Conservation (phyloP, 2,888 invertebrate species). For the Ormia ochracea region DNA sequence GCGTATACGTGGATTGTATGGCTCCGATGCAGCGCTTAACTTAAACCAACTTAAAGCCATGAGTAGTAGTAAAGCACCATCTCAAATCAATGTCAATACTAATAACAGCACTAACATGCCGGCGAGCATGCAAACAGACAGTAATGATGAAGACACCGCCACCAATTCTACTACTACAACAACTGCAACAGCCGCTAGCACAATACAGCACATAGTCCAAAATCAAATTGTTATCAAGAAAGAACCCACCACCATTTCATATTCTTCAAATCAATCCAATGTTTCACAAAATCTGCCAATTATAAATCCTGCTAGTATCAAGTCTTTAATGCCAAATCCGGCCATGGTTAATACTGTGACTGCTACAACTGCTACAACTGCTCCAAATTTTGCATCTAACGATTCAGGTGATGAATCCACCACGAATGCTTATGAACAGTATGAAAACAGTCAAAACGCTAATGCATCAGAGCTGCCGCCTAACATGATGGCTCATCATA, state of each 20-base stretch:
- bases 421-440: constrained; percentile 72
- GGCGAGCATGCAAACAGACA: constrained; percentile 57
- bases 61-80: constrained; percentile 64
- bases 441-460: constrained; percentile 65
- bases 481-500: constrained; percentile 45
- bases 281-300: constrained; percentile 55
- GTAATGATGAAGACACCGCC: constrained; percentile 70
- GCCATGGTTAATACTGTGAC: constrained; percentile 20
- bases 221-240: constrained; percentile 59
- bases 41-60: constrained; percentile 73
- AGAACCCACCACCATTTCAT: constrained; percentile 48
- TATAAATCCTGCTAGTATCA: constrained; percentile 54
- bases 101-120: constrained; percentile 46
- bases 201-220: constrained; percentile 42
- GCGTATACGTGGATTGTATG: constrained; percentile 84
- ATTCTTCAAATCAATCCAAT: constrained; percentile 41
- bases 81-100: constrained; percentile 17
- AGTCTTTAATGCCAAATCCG: constrained; percentile 43
- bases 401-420: constrained; percentile 72
- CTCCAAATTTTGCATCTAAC: constrained; percentile 67
- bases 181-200: constrained; percentile 65
- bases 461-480: constrained; percentile 61
- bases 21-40: constrained; percentile 75
- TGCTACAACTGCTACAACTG: constrained; percentile 44
- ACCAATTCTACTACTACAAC: constrained; percentile 70